Conservation (phyloP, 2,113 vertebrate genomes). For the Triplophysa rosa region DNA sequence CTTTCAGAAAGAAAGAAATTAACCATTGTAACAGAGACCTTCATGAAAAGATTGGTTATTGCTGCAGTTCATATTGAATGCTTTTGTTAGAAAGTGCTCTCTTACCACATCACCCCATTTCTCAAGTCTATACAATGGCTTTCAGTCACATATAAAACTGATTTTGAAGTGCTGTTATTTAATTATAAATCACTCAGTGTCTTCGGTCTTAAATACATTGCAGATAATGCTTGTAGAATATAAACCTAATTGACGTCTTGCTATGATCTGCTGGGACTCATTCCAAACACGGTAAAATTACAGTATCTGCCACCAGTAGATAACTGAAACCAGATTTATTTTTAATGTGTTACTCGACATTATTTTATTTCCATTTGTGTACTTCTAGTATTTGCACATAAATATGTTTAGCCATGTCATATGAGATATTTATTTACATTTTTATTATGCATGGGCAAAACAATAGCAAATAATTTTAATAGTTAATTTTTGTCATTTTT, state of each 20-base stretch:
- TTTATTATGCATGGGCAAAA: not conserved
- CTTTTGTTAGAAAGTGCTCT: too few relatives aligned
- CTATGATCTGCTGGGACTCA: not conserved
- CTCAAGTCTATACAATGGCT: not conserved
- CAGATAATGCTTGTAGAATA: not conserved
- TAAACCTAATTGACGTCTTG: not conserved
- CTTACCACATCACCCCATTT: too few relatives aligned
- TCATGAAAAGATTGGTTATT: too few relatives aligned
- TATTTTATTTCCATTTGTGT: too few relatives aligned
- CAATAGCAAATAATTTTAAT: not conserved
- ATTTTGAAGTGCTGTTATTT: not conserved
- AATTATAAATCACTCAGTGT: not conserved
- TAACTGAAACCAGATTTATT: too few relatives aligned
- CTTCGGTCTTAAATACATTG: not conserved
- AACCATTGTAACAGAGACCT: too few relatives aligned
- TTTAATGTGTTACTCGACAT: too few relatives aligned
- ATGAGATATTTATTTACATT: not conserved
- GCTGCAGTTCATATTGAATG: too few relatives aligned
- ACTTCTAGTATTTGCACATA: too few relatives aligned
- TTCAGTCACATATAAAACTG: not conserved
- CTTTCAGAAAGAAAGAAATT: too few relatives aligned
- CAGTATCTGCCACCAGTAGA: not conserved
- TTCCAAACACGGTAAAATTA: not conserved
- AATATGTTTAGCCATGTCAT: not conserved
- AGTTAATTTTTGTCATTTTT: not conserved